These are phyloP conservation scores for Drosophila melanica DNA, from an alignment of 1,140 invertebrate genomes.

Conservation along the genomic window DNA sequence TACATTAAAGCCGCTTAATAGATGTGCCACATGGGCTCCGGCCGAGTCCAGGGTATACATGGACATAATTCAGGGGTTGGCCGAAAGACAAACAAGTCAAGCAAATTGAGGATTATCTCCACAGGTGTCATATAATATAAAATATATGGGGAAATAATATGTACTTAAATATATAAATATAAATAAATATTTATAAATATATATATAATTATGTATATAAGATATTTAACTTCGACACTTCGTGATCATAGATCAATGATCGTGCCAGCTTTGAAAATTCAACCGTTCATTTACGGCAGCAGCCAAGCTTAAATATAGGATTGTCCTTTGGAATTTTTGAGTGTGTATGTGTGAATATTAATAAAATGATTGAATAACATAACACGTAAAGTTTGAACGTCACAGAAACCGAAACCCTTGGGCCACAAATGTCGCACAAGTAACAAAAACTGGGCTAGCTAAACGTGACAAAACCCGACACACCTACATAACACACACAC, in stretches of 20 bases:
- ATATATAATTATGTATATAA: too few relatives aligned
- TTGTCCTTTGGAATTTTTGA: neutral
- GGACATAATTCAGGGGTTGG: conserved; percentile 13
- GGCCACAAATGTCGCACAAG: conserved; percentile 34
- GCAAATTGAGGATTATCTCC: neutral
- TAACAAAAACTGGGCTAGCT: conserved; percentile 47
- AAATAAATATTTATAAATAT: too few relatives aligned
- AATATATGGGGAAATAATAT: too few relatives aligned
- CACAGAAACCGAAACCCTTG: conserved; percentile 34
- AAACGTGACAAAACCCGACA: conserved; percentile 67
- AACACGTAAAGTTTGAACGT: conserved; percentile 64
- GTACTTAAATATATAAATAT: too few relatives aligned
- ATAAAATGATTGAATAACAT: conserved; percentile 74
- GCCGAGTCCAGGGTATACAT: neutral
- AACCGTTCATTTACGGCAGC: too few relatives aligned
- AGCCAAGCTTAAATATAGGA: neutral
- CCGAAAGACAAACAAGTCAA: conserved; percentile 1
- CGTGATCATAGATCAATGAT: too few relatives aligned
- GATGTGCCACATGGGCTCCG: conserved; percentile 34
- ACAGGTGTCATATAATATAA: too few relatives aligned
- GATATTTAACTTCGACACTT: too few relatives aligned
- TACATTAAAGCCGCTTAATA: conserved; percentile 46
- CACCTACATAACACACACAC: conserved; percentile 44
- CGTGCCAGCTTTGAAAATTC: too few relatives aligned
- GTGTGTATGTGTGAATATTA: conserved; percentile 62